Conservation (phyloP, 2,797 vertebrate genomes). For the Cuniculus paca region DNA sequence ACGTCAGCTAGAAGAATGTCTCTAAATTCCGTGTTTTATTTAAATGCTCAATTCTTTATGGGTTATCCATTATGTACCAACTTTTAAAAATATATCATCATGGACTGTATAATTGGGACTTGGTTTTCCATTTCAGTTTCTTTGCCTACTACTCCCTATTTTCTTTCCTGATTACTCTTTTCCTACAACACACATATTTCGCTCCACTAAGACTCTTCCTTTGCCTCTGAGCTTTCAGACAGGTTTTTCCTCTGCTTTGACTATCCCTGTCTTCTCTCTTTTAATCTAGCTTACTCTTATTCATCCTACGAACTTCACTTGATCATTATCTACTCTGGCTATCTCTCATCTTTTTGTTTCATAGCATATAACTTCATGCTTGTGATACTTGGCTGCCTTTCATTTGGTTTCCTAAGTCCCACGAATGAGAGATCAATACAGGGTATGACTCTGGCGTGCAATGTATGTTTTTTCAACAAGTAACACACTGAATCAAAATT, state of each 20-base stretch:
- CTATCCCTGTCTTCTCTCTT: neutral
- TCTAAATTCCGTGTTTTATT: neutral
- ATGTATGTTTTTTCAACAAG: conserved; percentile 55
- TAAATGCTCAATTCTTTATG: neutral
- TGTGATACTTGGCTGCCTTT: neutral
- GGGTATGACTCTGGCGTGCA: neutral
- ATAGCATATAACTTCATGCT: neutral
- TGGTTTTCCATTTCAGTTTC: neutral
- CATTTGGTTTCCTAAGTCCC: conserved; percentile 20
- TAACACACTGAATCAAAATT: conserved; percentile 35
- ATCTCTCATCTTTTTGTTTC: conserved; percentile 7
- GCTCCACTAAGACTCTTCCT: neutral
- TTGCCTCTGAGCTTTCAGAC: conserved; percentile 2
- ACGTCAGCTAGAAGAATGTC: neutral
- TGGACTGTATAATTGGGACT: neutral
- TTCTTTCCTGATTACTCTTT: neutral
- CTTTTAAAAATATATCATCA: neutral
- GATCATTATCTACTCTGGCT: neutral
- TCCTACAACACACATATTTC: neutral
- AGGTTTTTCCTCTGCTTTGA: conserved; percentile 6
- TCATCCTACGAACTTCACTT: conserved; percentile 13
- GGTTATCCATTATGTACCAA: neutral
- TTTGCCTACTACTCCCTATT: neutral
- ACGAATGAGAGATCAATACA: neutral
- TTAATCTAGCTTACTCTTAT: conserved; percentile 13